phyloP scores from a whole-genome alignment of 2,113 vertebrate genomes.

The Hipposideros armiger region DNA sequence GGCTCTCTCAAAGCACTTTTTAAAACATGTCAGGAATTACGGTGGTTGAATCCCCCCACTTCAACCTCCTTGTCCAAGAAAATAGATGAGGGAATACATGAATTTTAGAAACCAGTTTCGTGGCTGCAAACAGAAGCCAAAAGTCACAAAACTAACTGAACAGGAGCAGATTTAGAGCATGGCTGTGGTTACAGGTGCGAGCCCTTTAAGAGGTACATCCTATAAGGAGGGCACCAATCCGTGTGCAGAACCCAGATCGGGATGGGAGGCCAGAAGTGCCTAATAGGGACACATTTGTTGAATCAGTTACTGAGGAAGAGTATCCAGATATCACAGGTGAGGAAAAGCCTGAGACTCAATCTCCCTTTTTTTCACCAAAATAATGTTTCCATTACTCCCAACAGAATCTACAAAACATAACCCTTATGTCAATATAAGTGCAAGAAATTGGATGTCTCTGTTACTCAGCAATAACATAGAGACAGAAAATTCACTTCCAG shows the following conservation, averaged over 20 bases:
- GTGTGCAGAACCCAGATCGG: background rate
- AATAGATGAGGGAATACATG: background rate
- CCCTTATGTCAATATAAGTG: background rate
- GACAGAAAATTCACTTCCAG: background rate
- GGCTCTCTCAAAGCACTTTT: background rate
- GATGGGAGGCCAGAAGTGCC: background rate
- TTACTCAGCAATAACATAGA: background rate
- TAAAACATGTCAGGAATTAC: background rate
- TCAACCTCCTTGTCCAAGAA: background rate
- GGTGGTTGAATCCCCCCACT: background rate
- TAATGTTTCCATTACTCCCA: background rate
- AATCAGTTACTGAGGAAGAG: background rate
- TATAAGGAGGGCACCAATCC: background rate
- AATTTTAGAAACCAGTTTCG: background rate
- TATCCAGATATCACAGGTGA: background rate
- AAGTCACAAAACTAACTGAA: background rate
- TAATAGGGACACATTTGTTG: background rate
- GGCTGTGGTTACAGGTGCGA: background rate
- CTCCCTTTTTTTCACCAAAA: background rate
- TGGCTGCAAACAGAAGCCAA: background rate
- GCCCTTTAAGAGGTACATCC: no score
- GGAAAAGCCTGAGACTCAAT: background rate
- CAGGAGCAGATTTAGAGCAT: background rate
- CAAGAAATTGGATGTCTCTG: background rate
- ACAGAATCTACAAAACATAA: background rate